phyloP scores from a whole-genome alignment of 2,113 vertebrate species.

The Balaenoptera acutorostrata region DNA sequence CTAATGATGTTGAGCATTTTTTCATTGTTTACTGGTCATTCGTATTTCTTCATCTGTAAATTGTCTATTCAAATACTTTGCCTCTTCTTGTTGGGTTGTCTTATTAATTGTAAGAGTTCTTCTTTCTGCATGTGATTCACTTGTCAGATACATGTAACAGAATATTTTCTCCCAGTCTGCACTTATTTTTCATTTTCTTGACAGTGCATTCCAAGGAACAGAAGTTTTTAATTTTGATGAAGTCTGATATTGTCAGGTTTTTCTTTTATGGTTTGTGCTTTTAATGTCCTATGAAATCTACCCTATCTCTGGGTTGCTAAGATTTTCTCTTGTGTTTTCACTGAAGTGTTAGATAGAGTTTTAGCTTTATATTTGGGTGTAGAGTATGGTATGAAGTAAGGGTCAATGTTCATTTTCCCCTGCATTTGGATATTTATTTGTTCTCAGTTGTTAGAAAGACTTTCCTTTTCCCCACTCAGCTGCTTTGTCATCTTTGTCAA shows the following conservation, averaged over 20 bases:
- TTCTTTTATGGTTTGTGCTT: not conserved
- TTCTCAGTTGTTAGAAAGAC: not conserved
- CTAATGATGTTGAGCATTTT: too few species aligned
- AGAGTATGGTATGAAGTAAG: not conserved
- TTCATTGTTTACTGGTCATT: too few species aligned
- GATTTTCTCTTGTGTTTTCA: not conserved
- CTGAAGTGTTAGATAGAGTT: too few species aligned
- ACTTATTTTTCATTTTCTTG: not conserved
- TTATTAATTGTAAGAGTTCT: not conserved
- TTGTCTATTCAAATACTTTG: too few species aligned
- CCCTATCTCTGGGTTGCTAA: not conserved
- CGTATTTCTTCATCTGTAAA: too few species aligned
- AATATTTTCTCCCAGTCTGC: not conserved
- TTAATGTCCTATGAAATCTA: not conserved
- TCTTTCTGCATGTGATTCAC: not conserved
- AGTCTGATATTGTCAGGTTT: not conserved
- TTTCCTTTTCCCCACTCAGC: not conserved
- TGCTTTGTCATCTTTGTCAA: not conserved
- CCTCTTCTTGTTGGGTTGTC: too few species aligned
- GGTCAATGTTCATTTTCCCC: not conserved
- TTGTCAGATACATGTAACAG: not conserved
- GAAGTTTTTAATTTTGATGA: not conserved
- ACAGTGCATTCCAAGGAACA: not conserved
- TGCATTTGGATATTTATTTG: not conserved
- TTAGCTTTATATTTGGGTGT: not conserved